Percentiles rank a stretch among this genome's conserved stretches.
These are phyloP conservation scores for Phyllotreta cruciferae DNA, from an alignment of 2,888 invertebrate genomes.

Conservation along the genomic window DNA sequence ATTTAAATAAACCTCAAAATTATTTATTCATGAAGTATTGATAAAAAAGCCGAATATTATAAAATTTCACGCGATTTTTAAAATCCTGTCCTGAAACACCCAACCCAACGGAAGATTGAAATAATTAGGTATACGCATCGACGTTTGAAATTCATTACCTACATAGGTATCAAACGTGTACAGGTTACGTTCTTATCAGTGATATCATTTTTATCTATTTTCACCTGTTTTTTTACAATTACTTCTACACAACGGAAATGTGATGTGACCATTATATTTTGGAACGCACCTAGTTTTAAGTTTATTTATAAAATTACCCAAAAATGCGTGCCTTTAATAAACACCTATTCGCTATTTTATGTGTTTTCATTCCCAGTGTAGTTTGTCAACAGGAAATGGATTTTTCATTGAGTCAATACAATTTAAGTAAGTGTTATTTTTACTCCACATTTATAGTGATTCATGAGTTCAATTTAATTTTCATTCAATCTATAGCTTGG, in stretches of 20 bases:
- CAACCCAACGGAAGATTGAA: too few species aligned
- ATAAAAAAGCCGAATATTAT: too few species aligned
- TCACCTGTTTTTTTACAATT: conserved; percentile 23
- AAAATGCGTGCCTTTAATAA: too few species aligned
- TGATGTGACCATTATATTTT: conserved; percentile 2
- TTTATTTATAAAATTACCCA: neutral
- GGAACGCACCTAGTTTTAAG: conserved; percentile 9
- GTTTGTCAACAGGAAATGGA: too few species aligned
- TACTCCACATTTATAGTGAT: neutral
- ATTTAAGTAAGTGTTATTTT: conserved; percentile 1
- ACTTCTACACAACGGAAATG: neutral
- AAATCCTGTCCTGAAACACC: too few species aligned
- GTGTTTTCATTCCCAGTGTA: neutral
- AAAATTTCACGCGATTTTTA: too few species aligned
- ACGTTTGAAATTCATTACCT: too few species aligned
- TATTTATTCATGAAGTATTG: too few species aligned
- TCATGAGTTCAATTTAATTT: too few species aligned
- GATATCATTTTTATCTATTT: conserved; percentile 28
- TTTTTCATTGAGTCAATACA: neutral
- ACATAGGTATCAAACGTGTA: neutral
- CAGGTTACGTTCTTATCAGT: conserved; percentile 21
- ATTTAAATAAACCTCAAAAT: too few species aligned
- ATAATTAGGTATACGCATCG: too few species aligned
- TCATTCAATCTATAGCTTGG: too few species aligned
- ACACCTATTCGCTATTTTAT: neutral